Percentiles rank a stretch among this genome's conserved stretches.
Conservation (phyloP, 2,888 invertebrate genomes). For the Drosophila pseudotakahashii region DNA sequence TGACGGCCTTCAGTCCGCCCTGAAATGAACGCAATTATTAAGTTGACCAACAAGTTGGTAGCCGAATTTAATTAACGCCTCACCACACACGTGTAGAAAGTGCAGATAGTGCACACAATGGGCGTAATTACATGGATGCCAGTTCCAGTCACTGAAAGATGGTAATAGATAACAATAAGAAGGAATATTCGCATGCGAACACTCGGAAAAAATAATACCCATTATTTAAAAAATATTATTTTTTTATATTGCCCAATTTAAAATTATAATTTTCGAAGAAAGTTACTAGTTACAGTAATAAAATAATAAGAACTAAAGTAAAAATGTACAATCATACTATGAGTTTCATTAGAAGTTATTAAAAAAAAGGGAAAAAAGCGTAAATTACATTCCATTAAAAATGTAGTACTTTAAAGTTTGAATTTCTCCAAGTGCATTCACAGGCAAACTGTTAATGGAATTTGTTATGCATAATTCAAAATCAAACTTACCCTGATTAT, state of each 20-base stretch:
- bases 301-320: no score
- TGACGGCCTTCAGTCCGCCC: constrained; percentile 92
- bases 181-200: neutral
- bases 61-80: constrained; percentile 78
- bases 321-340: no score
- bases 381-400: no score
- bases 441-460: neutral
- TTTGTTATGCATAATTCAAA: constrained; percentile 9
- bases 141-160: constrained; percentile 86
- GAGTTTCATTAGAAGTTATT: no score
- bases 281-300: no score
- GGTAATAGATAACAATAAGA: constrained; percentile 11
- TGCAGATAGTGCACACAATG: constrained; percentile 90
- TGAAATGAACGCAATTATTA: constrained; percentile 73
- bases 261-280: no score
- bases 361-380: no score
- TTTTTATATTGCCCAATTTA: no score
- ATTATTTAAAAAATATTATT: neutral
- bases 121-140: constrained; percentile 92
- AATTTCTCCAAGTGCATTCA: neutral
- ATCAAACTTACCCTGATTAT: constrained; percentile 88
- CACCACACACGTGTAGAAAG: constrained; percentile 96
- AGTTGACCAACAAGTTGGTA: neutral
- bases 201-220: neutral
- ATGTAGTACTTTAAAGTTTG: no score